Evolutionary conservation across 2,797 vertebrate species (phyloP).

Genomic region (Botia kubotai): DNA sequence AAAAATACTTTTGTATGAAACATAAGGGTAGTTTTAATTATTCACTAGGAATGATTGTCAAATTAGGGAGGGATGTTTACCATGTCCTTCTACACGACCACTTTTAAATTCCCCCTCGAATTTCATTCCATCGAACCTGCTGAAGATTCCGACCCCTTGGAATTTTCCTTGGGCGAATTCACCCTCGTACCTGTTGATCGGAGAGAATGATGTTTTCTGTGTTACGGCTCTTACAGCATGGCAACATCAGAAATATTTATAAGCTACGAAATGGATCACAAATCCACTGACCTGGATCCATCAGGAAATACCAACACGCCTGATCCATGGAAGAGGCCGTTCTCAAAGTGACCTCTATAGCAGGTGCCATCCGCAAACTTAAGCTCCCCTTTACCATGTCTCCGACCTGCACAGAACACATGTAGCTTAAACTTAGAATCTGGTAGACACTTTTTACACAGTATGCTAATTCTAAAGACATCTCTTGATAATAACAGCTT

Average conservation of each 20-base stretch:
- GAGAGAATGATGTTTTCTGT: background rate
- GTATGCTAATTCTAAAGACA: background rate
- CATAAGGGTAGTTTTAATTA: too few species aligned
- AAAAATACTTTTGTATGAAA: too few species aligned
- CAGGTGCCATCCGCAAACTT: conserved; percentile 83
- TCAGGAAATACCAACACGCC: conserved; percentile 93
- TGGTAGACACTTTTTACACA: background rate
- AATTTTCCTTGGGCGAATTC: conserved; percentile 97
- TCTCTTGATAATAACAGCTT: background rate
- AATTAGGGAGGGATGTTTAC: conserved; percentile 72
- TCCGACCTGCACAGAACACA: conserved; percentile 81
- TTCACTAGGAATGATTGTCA: too few species aligned
- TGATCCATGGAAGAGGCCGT: conserved; percentile 93
- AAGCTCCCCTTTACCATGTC: conserved; percentile 81
- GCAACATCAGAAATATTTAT: background rate
- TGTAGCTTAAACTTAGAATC: too few species aligned
- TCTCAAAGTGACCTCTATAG: conserved; percentile 95
- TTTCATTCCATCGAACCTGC: conserved; percentile 93
- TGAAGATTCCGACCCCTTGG: conserved; percentile 91
- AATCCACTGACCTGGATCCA: conserved; percentile 85
- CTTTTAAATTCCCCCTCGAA: conserved; percentile 98
- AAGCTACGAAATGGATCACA: conserved; percentile 14
- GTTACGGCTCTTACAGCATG: background rate
- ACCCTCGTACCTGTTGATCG: conserved; percentile 87
- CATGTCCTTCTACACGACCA: conserved; percentile 92